Conservation (phyloP, 2,797 vertebrate species). For the Poecilia gillii region DNA sequence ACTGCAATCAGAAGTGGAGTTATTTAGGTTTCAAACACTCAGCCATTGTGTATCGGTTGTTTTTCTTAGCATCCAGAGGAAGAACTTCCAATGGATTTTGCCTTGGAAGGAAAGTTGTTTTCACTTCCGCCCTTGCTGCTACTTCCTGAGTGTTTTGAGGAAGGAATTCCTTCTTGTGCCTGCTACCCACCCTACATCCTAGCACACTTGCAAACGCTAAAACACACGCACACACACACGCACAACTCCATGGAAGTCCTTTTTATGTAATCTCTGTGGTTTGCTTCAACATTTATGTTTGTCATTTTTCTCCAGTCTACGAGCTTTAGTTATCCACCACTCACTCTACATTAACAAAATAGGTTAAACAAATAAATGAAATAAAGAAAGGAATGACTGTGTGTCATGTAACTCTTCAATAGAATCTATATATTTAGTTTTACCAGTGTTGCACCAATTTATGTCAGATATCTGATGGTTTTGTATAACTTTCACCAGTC, state of each 20-base stretch:
- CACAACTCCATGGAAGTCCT: constrained; percentile 1
- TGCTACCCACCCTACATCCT: constrained; percentile 56
- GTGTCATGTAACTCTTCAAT: not conserved
- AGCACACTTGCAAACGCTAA: constrained; percentile 23
- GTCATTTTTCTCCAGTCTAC: not conserved
- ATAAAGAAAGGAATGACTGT: not conserved
- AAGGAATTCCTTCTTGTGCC: constrained; percentile 73
- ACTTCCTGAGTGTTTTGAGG: constrained; percentile 69
- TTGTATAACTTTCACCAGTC: not conserved
- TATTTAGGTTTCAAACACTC: constrained; percentile 44
- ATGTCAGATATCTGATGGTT: not conserved
- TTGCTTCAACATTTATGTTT: not conserved
- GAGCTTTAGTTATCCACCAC: not conserved
- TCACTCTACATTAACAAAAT: not conserved
- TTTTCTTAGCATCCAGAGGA: constrained; percentile 58
- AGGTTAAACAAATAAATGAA: not conserved
- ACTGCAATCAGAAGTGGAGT: constrained; percentile 36
- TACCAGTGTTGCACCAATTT: not conserved
- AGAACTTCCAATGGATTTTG: constrained; percentile 52
- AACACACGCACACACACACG: constrained; percentile 9
- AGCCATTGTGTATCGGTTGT: constrained; percentile 28
- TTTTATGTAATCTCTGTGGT: not conserved
- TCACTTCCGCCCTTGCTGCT: constrained; percentile 65
- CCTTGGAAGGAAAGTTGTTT: constrained; percentile 71
- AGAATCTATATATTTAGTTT: not conserved